These are phyloP conservation scores for Cyanistes caeruleus DNA, from an alignment of 2,113 vertebrate genomes.

Conservation along the genomic window DNA sequence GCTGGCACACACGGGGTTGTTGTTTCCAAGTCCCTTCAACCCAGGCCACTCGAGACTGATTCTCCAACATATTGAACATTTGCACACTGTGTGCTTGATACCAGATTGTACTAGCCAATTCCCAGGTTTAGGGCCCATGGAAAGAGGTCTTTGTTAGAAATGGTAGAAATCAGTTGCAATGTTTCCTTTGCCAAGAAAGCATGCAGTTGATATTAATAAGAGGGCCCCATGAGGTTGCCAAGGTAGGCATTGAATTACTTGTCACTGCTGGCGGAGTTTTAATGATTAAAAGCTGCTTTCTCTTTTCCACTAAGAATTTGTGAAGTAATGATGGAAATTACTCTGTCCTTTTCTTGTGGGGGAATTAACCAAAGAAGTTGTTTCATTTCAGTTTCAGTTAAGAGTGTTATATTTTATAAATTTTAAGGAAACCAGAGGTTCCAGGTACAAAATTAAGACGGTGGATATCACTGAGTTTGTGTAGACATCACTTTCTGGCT, in stretches of 20 bases:
- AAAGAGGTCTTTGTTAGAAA: not conserved
- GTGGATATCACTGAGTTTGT: not conserved
- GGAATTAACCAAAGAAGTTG: not conserved
- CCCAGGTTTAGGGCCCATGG: not conserved
- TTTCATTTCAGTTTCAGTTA: not conserved
- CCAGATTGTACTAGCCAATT: not conserved
- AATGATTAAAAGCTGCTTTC: not conserved
- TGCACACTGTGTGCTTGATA: not conserved
- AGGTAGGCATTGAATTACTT: not conserved
- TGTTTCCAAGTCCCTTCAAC: not conserved
- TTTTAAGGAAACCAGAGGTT: not conserved
- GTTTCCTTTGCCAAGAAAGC: not conserved
- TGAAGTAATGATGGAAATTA: not conserved
- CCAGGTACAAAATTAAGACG: not conserved
- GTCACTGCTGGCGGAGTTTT: not conserved
- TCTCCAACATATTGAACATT: not conserved
- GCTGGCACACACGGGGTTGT: not conserved
- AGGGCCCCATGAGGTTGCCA: not conserved
- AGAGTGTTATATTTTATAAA: not conserved
- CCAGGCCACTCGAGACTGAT: not conserved
- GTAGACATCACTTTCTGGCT: not conserved
- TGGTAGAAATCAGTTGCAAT: not conserved
- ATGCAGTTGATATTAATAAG: not conserved
- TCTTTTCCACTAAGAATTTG: not conserved
- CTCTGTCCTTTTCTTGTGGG: not conserved